phyloP scores from a whole-genome alignment of 2,888 invertebrate genomes.

The Argyresthia goedartella region DNA sequence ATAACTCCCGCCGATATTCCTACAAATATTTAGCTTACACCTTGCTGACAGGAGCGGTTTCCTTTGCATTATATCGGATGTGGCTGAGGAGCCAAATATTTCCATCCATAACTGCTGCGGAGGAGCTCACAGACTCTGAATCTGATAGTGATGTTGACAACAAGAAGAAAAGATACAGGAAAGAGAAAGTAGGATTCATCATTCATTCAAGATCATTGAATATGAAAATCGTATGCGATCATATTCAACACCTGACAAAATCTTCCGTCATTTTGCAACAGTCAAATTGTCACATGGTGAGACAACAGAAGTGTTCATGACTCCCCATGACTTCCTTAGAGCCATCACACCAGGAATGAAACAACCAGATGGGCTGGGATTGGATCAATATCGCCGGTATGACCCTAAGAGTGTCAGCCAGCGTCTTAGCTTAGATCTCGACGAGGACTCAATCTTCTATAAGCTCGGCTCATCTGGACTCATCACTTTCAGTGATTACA shows the following conservation, averaged over 20 bases:
- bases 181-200: slow-evolving; percentile 88
- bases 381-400: slow-evolving; percentile 95
- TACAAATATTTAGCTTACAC: slow-evolving; percentile 41
- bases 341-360: slow-evolving; percentile 96
- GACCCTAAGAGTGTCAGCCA: slow-evolving; percentile 94
- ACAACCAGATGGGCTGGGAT: slow-evolving; percentile 96
- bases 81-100: slow-evolving; percentile 37
- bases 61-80: slow-evolving; percentile 42
- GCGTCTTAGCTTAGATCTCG: slow-evolving; percentile 84
- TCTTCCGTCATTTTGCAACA: slow-evolving; percentile 98
- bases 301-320: slow-evolving; percentile 90
- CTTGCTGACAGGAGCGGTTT: slow-evolving; percentile 35
- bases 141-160: slow-evolving; percentile 65
- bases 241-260: slow-evolving; percentile 98
- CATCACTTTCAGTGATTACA: slow-evolving; percentile 98
- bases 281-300: slow-evolving; percentile 80
- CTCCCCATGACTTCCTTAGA: slow-evolving; percentile 96
- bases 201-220: slow-evolving; percentile 88
- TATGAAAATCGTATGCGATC: slow-evolving; percentile 97
- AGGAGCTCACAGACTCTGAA: slow-evolving; percentile 49
- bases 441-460: slow-evolving; percentile 96
- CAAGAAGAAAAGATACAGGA: slow-evolving; percentile 79
- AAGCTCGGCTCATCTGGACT: slow-evolving; percentile 95
- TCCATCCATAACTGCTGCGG: slow-evolving; percentile 54
- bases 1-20: slow-evolving; percentile 17